Conservation (phyloP, 2,797 vertebrate species). For the Gymnothorax reevesii region DNA sequence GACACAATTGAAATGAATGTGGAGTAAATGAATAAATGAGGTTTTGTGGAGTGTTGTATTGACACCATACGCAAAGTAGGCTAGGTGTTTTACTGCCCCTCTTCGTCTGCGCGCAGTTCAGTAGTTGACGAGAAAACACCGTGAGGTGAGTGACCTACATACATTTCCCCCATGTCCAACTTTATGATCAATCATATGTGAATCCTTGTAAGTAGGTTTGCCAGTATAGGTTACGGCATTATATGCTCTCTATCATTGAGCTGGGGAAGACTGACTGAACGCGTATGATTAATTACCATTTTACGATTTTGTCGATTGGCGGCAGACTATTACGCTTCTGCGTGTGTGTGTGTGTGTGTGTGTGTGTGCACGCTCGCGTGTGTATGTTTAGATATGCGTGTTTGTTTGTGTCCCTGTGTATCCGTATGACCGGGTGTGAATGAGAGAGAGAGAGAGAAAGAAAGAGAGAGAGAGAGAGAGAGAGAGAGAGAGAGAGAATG, state of each 20-base stretch:
- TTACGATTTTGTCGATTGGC: constrained; percentile 13
- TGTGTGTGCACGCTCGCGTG: neutral
- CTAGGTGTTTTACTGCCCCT: neutral
- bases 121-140: neutral
- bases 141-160: neutral
- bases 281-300: constrained; percentile 15
- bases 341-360: neutral
- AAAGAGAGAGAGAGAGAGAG: too few relatives aligned
- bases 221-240: constrained; percentile 53
- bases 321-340: neutral
- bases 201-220: constrained; percentile 45
- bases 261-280: constrained; percentile 41
- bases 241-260: constrained; percentile 40
- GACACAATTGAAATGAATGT: neutral
- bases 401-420: neutral
- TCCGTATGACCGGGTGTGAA: neutral
- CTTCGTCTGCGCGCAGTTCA: neutral
- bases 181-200: neutral
- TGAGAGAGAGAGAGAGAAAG: too few relatives aligned
- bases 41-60: neutral
- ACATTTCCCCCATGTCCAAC: constrained; percentile 15
- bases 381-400: neutral
- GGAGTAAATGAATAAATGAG: neutral
- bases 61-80: neutral
- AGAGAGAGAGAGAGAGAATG: too few relatives aligned